phyloP scores from a whole-genome alignment of 1,140 invertebrate genomes.

The Nixonia krombeini region DNA sequence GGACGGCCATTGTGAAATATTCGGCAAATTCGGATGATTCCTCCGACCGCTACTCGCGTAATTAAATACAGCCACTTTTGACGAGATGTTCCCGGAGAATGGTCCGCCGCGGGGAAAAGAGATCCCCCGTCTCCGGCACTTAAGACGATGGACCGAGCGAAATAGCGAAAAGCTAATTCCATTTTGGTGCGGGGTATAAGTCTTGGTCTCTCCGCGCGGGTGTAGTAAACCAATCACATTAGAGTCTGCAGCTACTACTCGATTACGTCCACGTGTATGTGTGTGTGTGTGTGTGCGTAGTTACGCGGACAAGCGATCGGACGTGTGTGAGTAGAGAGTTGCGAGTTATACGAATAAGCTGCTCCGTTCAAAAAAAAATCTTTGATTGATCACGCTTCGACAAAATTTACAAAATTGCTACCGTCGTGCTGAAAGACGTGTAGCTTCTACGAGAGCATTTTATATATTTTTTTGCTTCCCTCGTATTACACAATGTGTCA shows the following conservation, averaged over 20 bases:
- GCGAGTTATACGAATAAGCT: conserved; percentile 40
- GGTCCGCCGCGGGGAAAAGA: not conserved
- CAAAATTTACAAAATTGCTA: conserved; percentile 31
- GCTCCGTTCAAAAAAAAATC: conserved; percentile 37
- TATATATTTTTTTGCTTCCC: no score
- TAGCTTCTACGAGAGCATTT: no score
- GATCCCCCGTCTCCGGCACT: conserved; percentile 48
- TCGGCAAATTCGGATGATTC: no score
- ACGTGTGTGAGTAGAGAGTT: conserved; percentile 22
- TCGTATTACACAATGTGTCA: no score
- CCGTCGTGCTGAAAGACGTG: no score
- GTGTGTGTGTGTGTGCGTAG: conserved; percentile 15
- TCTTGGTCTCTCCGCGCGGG: conserved; percentile 40
- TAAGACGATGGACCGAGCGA: conserved; percentile 57
- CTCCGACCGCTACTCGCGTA: no score
- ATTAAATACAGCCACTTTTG: conserved; percentile 8
- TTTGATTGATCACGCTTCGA: conserved; percentile 33
- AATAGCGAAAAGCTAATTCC: conserved; percentile 65
- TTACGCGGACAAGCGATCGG: conserved; percentile 15
- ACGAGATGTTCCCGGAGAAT: conserved; percentile 25
- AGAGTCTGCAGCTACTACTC: conserved; percentile 45
- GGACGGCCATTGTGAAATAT: no score
- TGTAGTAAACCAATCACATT: conserved; percentile 65
- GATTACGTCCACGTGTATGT: conserved; percentile 40
- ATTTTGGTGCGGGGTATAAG: conserved; percentile 57